Evolutionary conservation across 2,888 invertebrate genomes (phyloP).

Genomic region (Helleia helle): DNA sequence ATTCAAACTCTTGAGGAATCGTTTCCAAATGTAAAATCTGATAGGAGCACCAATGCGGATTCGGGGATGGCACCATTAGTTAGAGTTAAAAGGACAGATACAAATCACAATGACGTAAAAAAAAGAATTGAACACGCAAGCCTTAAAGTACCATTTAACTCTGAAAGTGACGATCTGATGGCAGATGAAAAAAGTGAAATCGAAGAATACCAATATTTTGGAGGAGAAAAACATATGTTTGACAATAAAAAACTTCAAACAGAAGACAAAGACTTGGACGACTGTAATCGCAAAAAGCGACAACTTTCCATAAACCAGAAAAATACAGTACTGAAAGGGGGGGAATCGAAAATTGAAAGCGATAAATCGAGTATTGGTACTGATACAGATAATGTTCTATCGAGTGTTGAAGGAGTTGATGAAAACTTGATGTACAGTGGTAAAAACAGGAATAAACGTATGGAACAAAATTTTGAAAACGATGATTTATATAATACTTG

Average conservation of each 20-base stretch:
- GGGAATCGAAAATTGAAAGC: conserved; percentile 24
- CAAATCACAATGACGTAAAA: conserved; percentile 33
- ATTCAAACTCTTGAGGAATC: conserved; percentile 57
- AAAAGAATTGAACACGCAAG: conserved; percentile 51
- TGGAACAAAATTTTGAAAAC: conserved; percentile 20
- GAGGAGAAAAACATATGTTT: conserved; percentile 29
- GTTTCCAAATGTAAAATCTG: conserved; percentile 38
- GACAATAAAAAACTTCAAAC: conserved; percentile 15
- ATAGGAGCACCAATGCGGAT: conserved; percentile 33
- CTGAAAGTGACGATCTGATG: conserved; percentile 60
- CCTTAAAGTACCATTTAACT: conserved; percentile 45
- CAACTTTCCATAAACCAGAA: neutral
- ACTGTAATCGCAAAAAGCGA: neutral
- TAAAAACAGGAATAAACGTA: conserved; percentile 37
- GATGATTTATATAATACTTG: neutral
- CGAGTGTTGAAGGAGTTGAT: conserved; percentile 51
- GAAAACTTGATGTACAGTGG: conserved; percentile 54
- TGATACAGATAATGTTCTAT: conserved; percentile 51
- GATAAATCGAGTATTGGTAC: conserved; percentile 43
- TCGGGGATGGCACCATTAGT: conserved; percentile 42
- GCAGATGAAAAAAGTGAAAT: conserved; percentile 67
- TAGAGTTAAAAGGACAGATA: conserved; percentile 53
- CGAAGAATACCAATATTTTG: conserved; percentile 55
- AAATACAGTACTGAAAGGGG: conserved; percentile 13
- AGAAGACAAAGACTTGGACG: conserved; percentile 11